Conservation (phyloP, 2,888 invertebrate genomes). For the Cryptocheilus praepositus region DNA sequence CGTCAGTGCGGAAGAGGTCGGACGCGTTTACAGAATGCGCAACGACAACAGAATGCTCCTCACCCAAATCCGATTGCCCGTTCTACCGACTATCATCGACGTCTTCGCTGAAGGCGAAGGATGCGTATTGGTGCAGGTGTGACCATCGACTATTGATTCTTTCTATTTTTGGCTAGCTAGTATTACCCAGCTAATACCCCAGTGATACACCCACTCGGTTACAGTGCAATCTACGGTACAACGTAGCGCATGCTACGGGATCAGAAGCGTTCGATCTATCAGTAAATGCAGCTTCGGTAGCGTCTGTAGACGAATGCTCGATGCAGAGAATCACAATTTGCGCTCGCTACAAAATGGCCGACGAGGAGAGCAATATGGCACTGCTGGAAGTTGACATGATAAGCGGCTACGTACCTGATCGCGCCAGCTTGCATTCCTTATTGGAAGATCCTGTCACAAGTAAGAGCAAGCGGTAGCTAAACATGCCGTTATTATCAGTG, state of each 20-base stretch:
- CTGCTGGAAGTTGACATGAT: slow-evolving; percentile 79
- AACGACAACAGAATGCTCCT: slow-evolving; percentile 76
- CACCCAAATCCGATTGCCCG: slow-evolving; percentile 73
- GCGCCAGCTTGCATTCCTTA: slow-evolving; percentile 77
- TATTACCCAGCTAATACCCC: too few species aligned
- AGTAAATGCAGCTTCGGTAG: slow-evolving; percentile 73
- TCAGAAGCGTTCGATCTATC: slow-evolving; percentile 77
- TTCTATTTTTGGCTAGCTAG: background rate
- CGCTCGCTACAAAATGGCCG: slow-evolving; percentile 70
- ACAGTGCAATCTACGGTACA: slow-evolving; percentile 76
- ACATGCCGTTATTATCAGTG: too few species aligned
- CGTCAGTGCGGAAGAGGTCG: slow-evolving; percentile 73
- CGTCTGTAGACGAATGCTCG: slow-evolving; percentile 74
- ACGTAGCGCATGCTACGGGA: slow-evolving; percentile 74
- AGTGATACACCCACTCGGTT: too few species aligned
- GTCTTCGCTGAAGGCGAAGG: slow-evolving; percentile 77
- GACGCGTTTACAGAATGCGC: slow-evolving; percentile 73
- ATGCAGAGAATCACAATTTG: slow-evolving; percentile 72
- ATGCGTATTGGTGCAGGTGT: slow-evolving; percentile 78
- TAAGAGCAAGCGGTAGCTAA: slow-evolving; percentile 67
- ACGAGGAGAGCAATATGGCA: slow-evolving; percentile 78
- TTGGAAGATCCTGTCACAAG: slow-evolving; percentile 74
- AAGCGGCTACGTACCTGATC: slow-evolving; percentile 80
- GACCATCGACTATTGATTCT: slow-evolving; percentile 2
- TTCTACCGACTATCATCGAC: slow-evolving; percentile 74